Percentiles rank a stretch among this genome's conserved stretches.
Conservation (phyloP, 2,113 vertebrate genomes). For the Odontesthes bonariensis region DNA sequence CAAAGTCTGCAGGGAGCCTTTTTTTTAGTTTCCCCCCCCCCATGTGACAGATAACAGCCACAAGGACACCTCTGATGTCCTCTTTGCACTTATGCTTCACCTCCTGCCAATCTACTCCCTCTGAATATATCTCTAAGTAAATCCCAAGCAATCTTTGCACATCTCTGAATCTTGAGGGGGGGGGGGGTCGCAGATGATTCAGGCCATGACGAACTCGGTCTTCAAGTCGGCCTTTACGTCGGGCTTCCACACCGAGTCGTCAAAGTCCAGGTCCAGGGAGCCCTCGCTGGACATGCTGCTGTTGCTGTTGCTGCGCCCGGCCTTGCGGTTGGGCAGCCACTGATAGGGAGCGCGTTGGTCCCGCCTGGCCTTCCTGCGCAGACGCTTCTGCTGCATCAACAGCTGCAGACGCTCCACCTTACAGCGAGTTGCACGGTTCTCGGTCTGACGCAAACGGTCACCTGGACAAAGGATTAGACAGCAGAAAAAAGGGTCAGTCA, state of each 20-base stretch:
- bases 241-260: conserved; percentile 97
- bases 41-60: conserved; percentile 45
- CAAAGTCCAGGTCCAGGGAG: conserved; percentile 96
- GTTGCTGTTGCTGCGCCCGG: conserved; percentile 92
- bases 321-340: conserved; percentile 94
- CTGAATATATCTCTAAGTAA: conserved; percentile 43
- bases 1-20: conserved; percentile 58
- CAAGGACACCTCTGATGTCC: conserved; percentile 43
- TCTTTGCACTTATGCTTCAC: conserved; percentile 34
- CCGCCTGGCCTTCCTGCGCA: conserved; percentile 93
- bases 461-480: conserved; percentile 74
- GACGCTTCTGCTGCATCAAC: conserved; percentile 95
- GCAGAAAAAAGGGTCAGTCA: neutral
- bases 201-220: conserved; percentile 96
- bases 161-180: conserved; percentile 27
- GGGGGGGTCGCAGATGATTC: conserved; percentile 38
- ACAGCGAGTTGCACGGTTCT: conserved; percentile 96
- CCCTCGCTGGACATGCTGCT: conserved; percentile 88
- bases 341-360: conserved; percentile 92
- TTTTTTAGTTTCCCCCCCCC: conserved; percentile 25
- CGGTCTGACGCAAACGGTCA: conserved; percentile 94
- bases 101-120: conserved; percentile 42
- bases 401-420: conserved; percentile 97
- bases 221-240: conserved; percentile 98
- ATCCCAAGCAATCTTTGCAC: conserved; percentile 44